Evolutionary conservation across 2,888 invertebrate genomes (phyloP), one percentile per base, ranked within the genome.

Genomic region (Agrochola litura): DNA sequence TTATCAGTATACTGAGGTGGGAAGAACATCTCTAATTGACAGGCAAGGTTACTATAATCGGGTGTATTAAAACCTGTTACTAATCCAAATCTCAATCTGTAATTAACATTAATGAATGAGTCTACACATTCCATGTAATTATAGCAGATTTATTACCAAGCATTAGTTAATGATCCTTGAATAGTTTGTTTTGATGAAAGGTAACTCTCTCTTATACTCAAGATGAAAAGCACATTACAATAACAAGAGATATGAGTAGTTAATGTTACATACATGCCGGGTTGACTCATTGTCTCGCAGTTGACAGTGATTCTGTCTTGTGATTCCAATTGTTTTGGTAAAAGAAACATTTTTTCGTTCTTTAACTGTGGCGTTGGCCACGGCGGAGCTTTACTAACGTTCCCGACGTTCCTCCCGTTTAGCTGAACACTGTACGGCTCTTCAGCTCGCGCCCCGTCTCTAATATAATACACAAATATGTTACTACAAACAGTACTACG

Each of bases 311-410:
- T 90, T 65, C 30, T 77, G 76, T 95, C 93, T 3, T 87, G 85
- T 1, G 68, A 22, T 60, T 86, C 88, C 19, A 95, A 88, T 84
- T 79, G 82, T 80, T 89, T 93, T 68, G 95, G 95, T 79, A 95
- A 77, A 52, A 92, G 60, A 82, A 93, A 93, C 93, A 95, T 94
- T 61, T 89, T 93, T 89, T 93, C 92, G 87, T 90, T 92, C 69
- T 85, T 82, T 71, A 81, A 72, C 73, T 84, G 87, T 74, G 91
- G 77, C 65, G 83, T 74, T 41, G 93, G 93, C 92, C 93, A 93
- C 84, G 90, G 90, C 30, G 93, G 92, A 69, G 90, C 90, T 79
- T 88, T 90, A 74, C 83, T 89, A 66, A 89, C 83, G 74, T 88
- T 86, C 41, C 92, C 92, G 88, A 49, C 74, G 74, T 63, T 56